Conservation (phyloP, 2,113 vertebrate genomes). For the Ptyas mucosa region DNA sequence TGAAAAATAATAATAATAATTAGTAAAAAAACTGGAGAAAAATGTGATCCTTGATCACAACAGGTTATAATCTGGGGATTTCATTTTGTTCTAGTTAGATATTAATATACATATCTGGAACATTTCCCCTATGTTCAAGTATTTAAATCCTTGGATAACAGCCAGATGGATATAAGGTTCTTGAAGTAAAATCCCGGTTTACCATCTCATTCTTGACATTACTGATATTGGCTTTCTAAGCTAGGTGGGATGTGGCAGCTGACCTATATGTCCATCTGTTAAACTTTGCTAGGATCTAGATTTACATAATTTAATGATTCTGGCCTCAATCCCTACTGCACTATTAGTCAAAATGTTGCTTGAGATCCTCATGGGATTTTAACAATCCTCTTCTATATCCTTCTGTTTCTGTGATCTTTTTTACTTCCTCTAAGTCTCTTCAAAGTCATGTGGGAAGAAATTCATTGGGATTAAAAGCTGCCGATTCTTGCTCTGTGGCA, state of each 20-base stretch:
- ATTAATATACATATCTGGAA: not conserved
- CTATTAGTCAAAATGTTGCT: not conserved
- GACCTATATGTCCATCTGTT: not conserved
- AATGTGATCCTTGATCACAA: not conserved
- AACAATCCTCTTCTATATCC: slow-evolving; percentile 14
- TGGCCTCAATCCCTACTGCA: not conserved
- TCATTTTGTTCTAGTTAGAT: not conserved
- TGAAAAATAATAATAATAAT: not conserved
- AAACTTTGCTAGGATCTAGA: not conserved
- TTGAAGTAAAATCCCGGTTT: not conserved
- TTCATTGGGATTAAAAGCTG: slow-evolving; percentile 12
- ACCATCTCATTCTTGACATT: not conserved
- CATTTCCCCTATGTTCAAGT: too few relatives aligned
- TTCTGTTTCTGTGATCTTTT: slow-evolving; percentile 12
- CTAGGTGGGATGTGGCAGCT: not conserved
- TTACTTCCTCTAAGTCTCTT: not conserved
- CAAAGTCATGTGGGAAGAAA: not conserved
- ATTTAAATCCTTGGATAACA: not conserved
- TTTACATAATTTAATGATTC: not conserved
- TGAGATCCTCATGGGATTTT: not conserved
- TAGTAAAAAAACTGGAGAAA: not conserved
- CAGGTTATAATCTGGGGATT: not conserved
- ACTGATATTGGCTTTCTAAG: not conserved
- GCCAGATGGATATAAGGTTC: not conserved
- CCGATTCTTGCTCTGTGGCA: not conserved